phyloP scores from a whole-genome alignment of 2,888 invertebrate genomes.

The Brachypalpus laphriformis region DNA sequence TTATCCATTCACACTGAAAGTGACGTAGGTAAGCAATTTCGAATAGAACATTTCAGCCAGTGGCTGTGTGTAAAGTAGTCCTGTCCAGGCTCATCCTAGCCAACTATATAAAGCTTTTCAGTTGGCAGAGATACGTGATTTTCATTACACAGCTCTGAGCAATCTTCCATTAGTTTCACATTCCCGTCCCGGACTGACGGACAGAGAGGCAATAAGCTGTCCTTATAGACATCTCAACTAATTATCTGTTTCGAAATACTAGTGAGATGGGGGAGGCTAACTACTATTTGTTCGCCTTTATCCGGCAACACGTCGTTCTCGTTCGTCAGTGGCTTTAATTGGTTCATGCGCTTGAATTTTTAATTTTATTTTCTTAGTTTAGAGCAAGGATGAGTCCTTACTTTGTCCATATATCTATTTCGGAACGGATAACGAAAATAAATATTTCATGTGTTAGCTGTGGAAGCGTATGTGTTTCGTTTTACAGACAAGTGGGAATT shows the following conservation, averaged over 20 bases:
- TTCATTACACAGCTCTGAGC: slow-evolving; percentile 46
- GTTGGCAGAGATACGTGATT: slow-evolving; percentile 56
- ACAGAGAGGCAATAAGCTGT: slow-evolving; percentile 67
- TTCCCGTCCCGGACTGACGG: slow-evolving; percentile 49
- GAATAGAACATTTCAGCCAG: slow-evolving; percentile 35
- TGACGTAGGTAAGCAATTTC: slow-evolving; percentile 62
- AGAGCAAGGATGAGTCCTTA: not conserved
- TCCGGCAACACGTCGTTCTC: slow-evolving; percentile 44
- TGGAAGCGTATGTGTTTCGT: slow-evolving; percentile 12
- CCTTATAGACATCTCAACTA: slow-evolving; percentile 71
- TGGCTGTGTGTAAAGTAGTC: slow-evolving; percentile 26
- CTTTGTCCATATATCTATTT: slow-evolving; percentile 18
- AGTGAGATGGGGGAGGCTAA: not conserved
- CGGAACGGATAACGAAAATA: slow-evolving; percentile 6
- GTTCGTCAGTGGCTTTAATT: slow-evolving; percentile 64
- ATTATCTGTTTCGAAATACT: slow-evolving; percentile 56
- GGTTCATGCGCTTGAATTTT: slow-evolving; percentile 72
- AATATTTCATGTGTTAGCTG: slow-evolving; percentile 35
- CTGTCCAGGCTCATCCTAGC: slow-evolving; percentile 14
- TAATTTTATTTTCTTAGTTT: slow-evolving; percentile 67
- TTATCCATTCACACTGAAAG: slow-evolving; percentile 65
- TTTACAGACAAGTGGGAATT: slow-evolving; percentile 45
- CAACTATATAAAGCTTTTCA: not conserved
- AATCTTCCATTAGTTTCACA: slow-evolving; percentile 50
- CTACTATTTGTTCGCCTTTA: slow-evolving; percentile 41